These are phyloP conservation scores for Melanotaenia boesemani DNA, from an alignment of 2,797 vertebrate genomes.

Conservation along the genomic window DNA sequence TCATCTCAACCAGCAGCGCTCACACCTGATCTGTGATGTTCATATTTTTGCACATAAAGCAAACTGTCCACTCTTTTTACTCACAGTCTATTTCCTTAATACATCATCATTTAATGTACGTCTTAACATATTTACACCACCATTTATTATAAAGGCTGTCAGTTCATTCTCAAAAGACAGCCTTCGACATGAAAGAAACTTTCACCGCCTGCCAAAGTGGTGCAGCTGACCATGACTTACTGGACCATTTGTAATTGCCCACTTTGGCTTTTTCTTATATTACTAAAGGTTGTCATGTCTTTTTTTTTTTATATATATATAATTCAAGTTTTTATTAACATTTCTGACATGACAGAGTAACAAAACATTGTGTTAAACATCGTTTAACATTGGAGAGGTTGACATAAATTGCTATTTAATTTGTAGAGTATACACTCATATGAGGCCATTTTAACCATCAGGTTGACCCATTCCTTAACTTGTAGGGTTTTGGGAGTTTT, in stretches of 20 bases:
- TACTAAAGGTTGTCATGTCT: conserved; percentile 23
- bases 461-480: too few species aligned
- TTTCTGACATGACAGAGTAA: too few species aligned
- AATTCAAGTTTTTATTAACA: too few species aligned
- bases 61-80: conserved; percentile 36
- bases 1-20: conserved; percentile 31
- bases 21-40: conserved; percentile 31
- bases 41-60: conserved; percentile 36
- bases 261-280: conserved; percentile 48
- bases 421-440: too few species aligned
- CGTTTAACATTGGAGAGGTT: too few species aligned
- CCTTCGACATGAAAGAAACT: conserved; percentile 62
- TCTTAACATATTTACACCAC: conserved; percentile 44
- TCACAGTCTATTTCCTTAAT: conserved; percentile 40
- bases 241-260: conserved; percentile 58
- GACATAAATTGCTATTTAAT: too few species aligned
- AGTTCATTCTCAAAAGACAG: conserved; percentile 47
- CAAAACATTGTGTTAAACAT: too few species aligned
- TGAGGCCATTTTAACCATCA: too few species aligned
- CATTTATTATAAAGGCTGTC: conserved; percentile 23
- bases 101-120: conserved; percentile 48
- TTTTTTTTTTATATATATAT: too few species aligned
- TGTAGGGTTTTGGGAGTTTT: too few species aligned
- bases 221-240: conserved; percentile 51
- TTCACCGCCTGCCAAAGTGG: conserved; percentile 52